phyloP scores from a whole-genome alignment of 2,888 invertebrate genomes.

The Escarpia spicata region DNA sequence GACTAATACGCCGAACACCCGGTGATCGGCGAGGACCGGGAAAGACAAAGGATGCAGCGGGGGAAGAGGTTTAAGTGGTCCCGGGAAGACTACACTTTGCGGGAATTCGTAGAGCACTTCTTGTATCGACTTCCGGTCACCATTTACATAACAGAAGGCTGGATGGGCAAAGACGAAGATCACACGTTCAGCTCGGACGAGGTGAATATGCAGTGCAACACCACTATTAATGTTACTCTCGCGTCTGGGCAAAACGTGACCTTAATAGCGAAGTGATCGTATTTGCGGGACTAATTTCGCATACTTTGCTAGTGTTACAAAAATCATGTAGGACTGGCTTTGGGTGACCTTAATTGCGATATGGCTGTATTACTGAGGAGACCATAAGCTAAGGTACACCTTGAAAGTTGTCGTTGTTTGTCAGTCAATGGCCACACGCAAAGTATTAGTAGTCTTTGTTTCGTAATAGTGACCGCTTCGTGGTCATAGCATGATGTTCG shows the following conservation, averaged over 20 bases:
- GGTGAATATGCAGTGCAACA: neutral
- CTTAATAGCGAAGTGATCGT: too few species aligned
- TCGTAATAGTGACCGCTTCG: too few species aligned
- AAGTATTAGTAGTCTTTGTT: neutral
- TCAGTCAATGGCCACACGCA: neutral
- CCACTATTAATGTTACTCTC: too few species aligned
- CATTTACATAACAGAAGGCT: neutral
- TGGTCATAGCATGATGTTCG: too few species aligned
- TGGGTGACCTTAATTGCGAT: too few species aligned
- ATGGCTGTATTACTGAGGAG: too few species aligned
- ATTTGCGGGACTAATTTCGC: too few species aligned
- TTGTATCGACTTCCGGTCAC: neutral
- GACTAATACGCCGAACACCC: neutral
- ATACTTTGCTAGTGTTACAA: too few species aligned
- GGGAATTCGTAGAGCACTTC: neutral
- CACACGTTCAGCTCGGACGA: neutral
- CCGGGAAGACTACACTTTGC: neutral
- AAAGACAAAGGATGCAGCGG: neutral
- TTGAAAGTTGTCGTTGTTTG: neutral
- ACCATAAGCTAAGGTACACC: too few species aligned
- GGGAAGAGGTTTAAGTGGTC: neutral
- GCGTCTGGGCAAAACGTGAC: too few species aligned
- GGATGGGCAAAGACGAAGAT: neutral
- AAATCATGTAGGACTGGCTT: too few species aligned
- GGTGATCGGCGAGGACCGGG: neutral